Evolutionary conservation across 2,113 vertebrate genomes (phyloP).

Genomic region (Chascanopsetta lugubris): DNA sequence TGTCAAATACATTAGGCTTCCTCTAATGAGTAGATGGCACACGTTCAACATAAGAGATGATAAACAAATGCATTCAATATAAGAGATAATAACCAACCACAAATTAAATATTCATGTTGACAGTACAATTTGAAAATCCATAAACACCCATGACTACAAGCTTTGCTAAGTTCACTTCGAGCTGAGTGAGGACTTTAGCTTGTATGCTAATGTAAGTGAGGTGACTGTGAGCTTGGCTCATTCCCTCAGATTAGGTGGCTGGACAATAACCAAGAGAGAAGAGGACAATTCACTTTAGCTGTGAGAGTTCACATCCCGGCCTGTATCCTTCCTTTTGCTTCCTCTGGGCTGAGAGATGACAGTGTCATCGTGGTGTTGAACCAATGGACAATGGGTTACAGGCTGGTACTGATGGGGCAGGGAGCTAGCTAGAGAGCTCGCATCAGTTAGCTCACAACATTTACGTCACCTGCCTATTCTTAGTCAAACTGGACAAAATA

Average conservation of each 20-base stretch:
- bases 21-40: no score
- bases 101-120: no score
- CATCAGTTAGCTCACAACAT: constrained; percentile 26
- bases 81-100: no score
- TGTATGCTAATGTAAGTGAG: not conserved
- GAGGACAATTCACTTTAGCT: constrained; percentile 5
- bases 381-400: not conserved
- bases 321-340: constrained; percentile 42
- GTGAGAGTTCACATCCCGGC: constrained; percentile 13
- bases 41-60: no score
- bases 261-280: constrained; percentile 29
- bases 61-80: no score
- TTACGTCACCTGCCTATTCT: not conserved
- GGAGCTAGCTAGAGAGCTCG: constrained; percentile 17
- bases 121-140: no score
- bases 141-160: no score
- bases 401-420: constrained; percentile 14
- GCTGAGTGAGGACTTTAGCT: no score
- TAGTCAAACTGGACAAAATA: not conserved
- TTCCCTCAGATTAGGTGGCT: no score
- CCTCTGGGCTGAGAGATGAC: not conserved
- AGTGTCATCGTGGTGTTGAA: constrained; percentile 11
- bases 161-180: no score
- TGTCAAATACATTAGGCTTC: no score
- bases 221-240: constrained; percentile 16